phyloP scores from a whole-genome alignment of 2,888 invertebrate species.

The Metallyticus violacea region DNA sequence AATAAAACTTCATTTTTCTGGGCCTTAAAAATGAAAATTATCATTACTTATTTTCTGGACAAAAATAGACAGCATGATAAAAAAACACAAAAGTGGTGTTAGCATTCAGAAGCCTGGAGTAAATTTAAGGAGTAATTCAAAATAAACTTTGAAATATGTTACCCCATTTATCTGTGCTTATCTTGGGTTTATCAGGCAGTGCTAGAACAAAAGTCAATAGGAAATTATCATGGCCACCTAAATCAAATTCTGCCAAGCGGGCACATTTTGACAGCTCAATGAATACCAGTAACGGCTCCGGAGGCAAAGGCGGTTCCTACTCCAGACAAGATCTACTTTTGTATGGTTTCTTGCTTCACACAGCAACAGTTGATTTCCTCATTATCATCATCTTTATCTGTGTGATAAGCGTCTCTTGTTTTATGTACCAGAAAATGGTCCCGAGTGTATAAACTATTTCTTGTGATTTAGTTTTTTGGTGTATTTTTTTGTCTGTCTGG shows the following conservation, averaged over 20 bases:
- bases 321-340: not conserved
- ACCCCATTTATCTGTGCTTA: not conserved
- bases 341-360: not conserved
- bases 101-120: not conserved
- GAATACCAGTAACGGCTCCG: not conserved
- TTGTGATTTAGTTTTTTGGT: too few relatives aligned
- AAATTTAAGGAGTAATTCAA: not conserved
- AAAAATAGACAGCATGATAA: too few relatives aligned
- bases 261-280: not conserved
- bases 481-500: too few relatives aligned
- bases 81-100: too few relatives aligned
- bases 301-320: not conserved
- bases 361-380: not conserved
- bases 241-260: not conserved
- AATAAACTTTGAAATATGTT: not conserved
- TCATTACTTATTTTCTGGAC: too few relatives aligned
- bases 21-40: too few relatives aligned
- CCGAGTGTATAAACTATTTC: too few relatives aligned
- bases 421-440: too few relatives aligned
- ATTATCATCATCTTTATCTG: not conserved
- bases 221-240: not conserved
- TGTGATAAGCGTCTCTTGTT: not conserved
- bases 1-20: too few relatives aligned
- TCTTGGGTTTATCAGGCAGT: not conserved
- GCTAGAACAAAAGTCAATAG: not conserved